Base-by-base conservation (phyloP, 1,140 invertebrate species). In the Drosophila ohnishii region DNA sequence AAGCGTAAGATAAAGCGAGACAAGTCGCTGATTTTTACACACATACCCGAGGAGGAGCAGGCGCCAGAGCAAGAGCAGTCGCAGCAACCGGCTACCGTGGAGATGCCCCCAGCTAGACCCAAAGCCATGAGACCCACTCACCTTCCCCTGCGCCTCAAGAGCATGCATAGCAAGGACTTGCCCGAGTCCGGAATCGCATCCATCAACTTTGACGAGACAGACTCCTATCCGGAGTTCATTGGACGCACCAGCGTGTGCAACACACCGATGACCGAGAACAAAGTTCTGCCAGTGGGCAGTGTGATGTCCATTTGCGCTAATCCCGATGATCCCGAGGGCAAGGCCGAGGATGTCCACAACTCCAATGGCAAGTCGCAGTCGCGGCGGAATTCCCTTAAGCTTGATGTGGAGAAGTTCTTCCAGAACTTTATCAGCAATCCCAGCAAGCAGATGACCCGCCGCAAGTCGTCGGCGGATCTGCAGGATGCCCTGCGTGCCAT, bases 1-100 rank as follows among this genome's bases (percentile, higher is more conserved):
- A 91, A 91, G 50, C 76, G 90, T 0, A 94, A 80, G 92, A 94
- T 96, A 93, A 96, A 96, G 91, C 92, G 95, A 28, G 95, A 96
- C 83, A 95, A 95, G 57, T 96, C 95, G 0, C 91, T 96, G 2
- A 94, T 96, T 30, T 96, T 96, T 69, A 96, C 95, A 0, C 93
- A 94, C 3, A 95, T 96, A 30, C 95, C 95, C 3, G 96, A 97
- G 92, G 95, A 96, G 89, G 80, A 83, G 60, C 72, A 87, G 13
- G 35, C 64, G 1, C 11, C 94, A 11, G 75, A 51, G 9, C 48
- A 55, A 4, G 35, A 19, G 3, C 25, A 70, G 59, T 11, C 32
- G 22, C 55, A 50, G 10, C 34, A 42, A 30, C 10, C 45, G 0
- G 56, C 59, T 14, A 37, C 9, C 19, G n/a, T 2, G 9, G 62